A percentile compares a stretch with the other conserved stretches of the same genome.
phyloP scores from a whole-genome alignment of 1,140 invertebrate genomes.

The Solen grandis region DNA sequence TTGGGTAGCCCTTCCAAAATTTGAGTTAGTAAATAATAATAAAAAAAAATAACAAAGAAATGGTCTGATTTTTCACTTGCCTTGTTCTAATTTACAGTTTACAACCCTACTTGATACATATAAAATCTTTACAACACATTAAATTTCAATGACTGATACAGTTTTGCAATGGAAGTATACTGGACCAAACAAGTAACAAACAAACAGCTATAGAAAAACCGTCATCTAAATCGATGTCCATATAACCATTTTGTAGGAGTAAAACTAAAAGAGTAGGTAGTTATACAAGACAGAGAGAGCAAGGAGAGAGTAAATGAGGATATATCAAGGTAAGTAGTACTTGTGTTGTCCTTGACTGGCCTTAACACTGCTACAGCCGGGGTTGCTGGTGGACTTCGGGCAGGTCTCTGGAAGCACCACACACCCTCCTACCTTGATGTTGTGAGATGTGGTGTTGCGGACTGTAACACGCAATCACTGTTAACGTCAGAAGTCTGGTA shows the following conservation, averaged over 20 bases:
- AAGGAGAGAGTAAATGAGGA: neutral
- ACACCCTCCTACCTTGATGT: neutral
- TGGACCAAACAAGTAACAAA: neutral
- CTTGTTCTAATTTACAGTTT: too few relatives aligned
- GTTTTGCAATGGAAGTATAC: neutral
- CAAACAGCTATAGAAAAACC: neutral
- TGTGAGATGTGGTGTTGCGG: neutral
- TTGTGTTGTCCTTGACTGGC: neutral
- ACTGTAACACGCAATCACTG: neutral
- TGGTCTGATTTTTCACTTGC: too few relatives aligned
- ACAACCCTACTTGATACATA: too few relatives aligned
- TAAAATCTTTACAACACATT: too few relatives aligned
- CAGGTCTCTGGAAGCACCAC: neutral
- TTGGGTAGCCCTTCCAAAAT: too few relatives aligned
- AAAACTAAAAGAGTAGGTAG: too few relatives aligned
- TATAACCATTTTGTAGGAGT: too few relatives aligned
- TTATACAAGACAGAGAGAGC: neutral
- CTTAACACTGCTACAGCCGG: neutral
- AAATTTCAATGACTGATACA: too few relatives aligned
- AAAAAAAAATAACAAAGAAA: too few relatives aligned
- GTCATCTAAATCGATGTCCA: too few relatives aligned
- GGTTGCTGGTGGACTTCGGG: neutral
- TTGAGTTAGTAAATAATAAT: too few relatives aligned
- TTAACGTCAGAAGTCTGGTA: neutral
- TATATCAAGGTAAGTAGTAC: neutral